phyloP scores from a whole-genome alignment of 2,888 invertebrate genomes.

The Cephus nigrinus region DNA sequence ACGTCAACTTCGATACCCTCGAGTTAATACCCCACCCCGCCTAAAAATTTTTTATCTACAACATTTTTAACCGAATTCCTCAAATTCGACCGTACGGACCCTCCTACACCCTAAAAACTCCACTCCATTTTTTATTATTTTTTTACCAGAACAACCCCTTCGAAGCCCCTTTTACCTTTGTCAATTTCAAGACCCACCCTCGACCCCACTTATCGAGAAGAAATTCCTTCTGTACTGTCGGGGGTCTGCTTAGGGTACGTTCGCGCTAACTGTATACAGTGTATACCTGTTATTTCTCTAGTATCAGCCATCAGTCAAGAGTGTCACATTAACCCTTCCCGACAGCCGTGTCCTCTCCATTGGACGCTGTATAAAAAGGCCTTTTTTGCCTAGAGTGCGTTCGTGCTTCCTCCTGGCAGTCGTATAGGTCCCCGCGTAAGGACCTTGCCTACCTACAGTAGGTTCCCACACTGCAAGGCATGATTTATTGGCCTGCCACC shows the following conservation, averaged over 20 bases:
- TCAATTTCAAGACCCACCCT: background rate
- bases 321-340: background rate
- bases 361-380: background rate
- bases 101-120: background rate
- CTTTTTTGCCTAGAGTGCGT: background rate
- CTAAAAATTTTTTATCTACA: background rate
- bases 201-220: background rate
- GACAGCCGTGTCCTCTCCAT: background rate
- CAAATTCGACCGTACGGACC: background rate
- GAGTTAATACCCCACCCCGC: background rate
- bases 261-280: background rate
- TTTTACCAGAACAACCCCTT: background rate
- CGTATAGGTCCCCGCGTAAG: background rate
- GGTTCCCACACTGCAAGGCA: slow-evolving; percentile 56
- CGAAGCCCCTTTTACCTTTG: background rate
- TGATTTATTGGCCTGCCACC: slow-evolving; percentile 62
- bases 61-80: background rate
- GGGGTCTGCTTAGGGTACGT: background rate
- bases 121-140: background rate
- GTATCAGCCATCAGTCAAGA: background rate
- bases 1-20: background rate
- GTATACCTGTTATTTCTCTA: background rate
- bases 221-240: background rate
- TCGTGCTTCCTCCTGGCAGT: background rate
- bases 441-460: slow-evolving; percentile 16